A percentile compares a stretch with the other conserved stretches of the same genome.
Evolutionary conservation across 2,113 vertebrate species (phyloP).

Genomic region (Sphaerodactylus townsendi): DNA sequence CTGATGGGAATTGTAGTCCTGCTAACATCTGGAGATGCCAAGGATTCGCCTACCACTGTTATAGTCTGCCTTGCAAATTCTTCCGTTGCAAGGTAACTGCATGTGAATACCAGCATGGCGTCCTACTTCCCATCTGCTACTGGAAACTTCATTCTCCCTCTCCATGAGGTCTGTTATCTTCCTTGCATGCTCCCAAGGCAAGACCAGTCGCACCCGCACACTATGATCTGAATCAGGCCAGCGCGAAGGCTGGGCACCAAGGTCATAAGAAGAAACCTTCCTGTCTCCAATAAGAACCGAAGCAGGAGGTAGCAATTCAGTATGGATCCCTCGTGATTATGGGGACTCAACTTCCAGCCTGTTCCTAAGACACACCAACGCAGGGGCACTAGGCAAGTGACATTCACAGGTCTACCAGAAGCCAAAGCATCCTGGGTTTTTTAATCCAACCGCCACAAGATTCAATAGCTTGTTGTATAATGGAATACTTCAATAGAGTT

Average conservation of each 20-base stretch:
- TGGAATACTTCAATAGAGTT: slow-evolving; percentile 53
- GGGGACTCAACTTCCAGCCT: background rate
- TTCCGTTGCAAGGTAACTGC: background rate
- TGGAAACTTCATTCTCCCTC: background rate
- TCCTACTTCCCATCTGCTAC: background rate
- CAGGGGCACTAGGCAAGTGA: slow-evolving; percentile 6
- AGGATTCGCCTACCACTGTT: too few species aligned
- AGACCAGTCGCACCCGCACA: background rate
- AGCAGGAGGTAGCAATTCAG: accelerated
- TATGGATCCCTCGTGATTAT: background rate
- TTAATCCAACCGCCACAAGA: slow-evolving; percentile 31
- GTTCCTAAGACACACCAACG: slow-evolving; percentile 19
- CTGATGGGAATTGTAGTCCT: too few species aligned
- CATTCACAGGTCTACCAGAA: slow-evolving; percentile 8
- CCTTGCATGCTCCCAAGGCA: background rate
- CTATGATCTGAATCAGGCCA: background rate
- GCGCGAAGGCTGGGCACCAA: background rate
- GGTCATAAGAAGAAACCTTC: background rate
- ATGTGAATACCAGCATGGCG: slow-evolving; percentile 9
- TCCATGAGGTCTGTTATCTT: background rate
- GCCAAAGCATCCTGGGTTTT: slow-evolving; percentile 55
- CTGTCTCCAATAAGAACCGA: background rate
- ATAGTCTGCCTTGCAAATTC: background rate
- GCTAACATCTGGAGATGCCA: too few species aligned
- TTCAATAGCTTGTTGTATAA: slow-evolving; percentile 17